These are phyloP conservation scores for Callyntrura sp. DNA, from an alignment of 2,888 invertebrate species.

Conservation along the genomic window DNA sequence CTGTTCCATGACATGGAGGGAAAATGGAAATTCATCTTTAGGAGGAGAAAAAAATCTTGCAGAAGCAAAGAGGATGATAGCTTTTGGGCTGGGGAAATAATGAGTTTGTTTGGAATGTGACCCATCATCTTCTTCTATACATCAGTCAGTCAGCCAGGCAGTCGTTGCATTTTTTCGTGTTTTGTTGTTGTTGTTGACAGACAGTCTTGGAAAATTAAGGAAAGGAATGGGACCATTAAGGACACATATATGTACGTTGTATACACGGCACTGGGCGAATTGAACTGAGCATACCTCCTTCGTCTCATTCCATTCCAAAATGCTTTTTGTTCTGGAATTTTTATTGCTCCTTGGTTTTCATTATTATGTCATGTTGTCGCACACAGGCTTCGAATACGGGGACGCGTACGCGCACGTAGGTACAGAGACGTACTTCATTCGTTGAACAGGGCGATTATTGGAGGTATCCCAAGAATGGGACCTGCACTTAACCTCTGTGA, in stretches of 20 bases:
- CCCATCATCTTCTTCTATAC: slow-evolving; percentile 70
- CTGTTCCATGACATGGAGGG: background rate
- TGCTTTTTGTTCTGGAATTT: slow-evolving; percentile 68
- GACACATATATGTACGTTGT: slow-evolving; percentile 55
- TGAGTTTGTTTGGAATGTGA: slow-evolving; percentile 76
- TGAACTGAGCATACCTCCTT: slow-evolving; percentile 30
- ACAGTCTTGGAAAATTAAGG: slow-evolving; percentile 75
- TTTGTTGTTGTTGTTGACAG: slow-evolving; percentile 69
- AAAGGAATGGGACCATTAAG: slow-evolving; percentile 74
- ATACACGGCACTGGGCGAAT: background rate
- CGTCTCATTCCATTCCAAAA: slow-evolving; percentile 57
- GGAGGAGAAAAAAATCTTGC: background rate
- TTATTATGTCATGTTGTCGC: slow-evolving; percentile 10
- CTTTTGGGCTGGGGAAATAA: slow-evolving; percentile 74
- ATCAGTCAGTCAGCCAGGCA: slow-evolving; percentile 47
- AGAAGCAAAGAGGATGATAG: slow-evolving; percentile 64
- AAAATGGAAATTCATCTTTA: slow-evolving; percentile 29
- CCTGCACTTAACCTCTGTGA: slow-evolving; percentile 75
- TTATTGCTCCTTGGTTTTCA: slow-evolving; percentile 60
- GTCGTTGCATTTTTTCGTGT: slow-evolving; percentile 53
- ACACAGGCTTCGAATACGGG: background rate
- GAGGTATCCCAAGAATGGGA: slow-evolving; percentile 75
- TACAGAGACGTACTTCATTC: slow-evolving; percentile 20
- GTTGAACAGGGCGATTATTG: slow-evolving; percentile 42
- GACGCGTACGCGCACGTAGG: slow-evolving; percentile 1